Evolutionary conservation across 2,888 invertebrate species (phyloP), one percentile per base, ranked within the genome.

Genomic region (Linnaemya tessellans): DNA sequence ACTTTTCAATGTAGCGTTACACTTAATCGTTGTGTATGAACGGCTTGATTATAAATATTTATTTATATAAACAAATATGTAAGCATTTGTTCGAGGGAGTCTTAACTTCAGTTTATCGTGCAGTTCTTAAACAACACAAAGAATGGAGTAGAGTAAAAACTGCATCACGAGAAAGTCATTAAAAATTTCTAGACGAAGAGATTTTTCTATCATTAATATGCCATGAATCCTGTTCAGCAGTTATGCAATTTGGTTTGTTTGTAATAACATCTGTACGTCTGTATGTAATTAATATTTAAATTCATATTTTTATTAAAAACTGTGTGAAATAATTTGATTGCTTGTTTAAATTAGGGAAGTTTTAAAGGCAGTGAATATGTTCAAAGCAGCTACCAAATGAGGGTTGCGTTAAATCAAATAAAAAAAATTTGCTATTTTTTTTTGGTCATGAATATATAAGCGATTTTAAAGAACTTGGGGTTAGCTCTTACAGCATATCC

Each of bases 101-200:
- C 64, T 64, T 58, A 65, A 65, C 58, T 84, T 71, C 60, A 64
- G 43, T 77, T 51, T 62, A 25, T n/a, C 43, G 41, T 64, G 74
- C 25, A 56, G 68, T 73, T 73, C 58, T 84, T 78, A 65, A 77
- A 22, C 18, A 64, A 79, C 4, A 49, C 49, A 84, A 78, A 68
- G 11, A 70, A n/a, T n/a, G n/a, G n/a, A 22, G 15, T 65, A 10
- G 68, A 49, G 43, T 15, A 58, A 56, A 73, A 74, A 74, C n/a
- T 70, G 70, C 79, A 71, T 70, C 51, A 51, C 35, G 79, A 68
- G 78, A 81, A 81, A 85, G 60, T 85, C 85, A 85, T 85, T 85
- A 85, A 85, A 85, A 85, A 75, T 82, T 85, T 85, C 85, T 85
- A 85, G 79, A 79, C 79, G 85, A 82, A 85, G 71, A 71, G 70